Evolutionary conservation across 2,888 invertebrate species (phyloP).

Genomic region (Zele albiditarsus): DNA sequence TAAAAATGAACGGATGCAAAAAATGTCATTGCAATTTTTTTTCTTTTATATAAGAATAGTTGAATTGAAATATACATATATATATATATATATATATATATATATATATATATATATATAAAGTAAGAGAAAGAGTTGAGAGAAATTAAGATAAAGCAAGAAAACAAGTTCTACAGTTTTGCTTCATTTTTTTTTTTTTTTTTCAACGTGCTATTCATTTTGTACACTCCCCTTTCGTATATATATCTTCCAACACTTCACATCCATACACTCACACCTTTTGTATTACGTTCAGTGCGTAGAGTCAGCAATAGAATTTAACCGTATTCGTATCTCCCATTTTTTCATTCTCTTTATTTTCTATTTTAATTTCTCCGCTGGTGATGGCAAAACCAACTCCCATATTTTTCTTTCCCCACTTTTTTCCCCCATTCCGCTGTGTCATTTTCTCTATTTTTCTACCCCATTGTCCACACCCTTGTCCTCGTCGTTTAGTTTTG

Average conservation of each 20-base stretch:
- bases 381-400: not conserved
- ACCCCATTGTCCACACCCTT: slow-evolving; percentile 31
- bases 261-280: not conserved
- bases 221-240: not conserved
- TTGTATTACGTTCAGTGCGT: slow-evolving; percentile 18
- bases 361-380: not conserved
- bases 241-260: not conserved
- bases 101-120: not conserved
- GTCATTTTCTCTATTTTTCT: slow-evolving; percentile 17
- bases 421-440: not conserved
- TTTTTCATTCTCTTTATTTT: slow-evolving; percentile 21
- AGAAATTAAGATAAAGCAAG: slow-evolving; percentile 11
- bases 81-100: not conserved
- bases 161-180: not conserved
- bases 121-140: not conserved
- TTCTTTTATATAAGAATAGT: not conserved
- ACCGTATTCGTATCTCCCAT: slow-evolving; percentile 26
- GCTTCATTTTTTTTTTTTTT: not conserved
- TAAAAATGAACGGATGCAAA: not conserved
- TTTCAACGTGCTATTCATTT: not conserved
- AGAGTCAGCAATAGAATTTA: slow-evolving; percentile 33
- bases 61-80: not conserved
- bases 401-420: slow-evolving; percentile 15
- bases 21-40: not conserved
- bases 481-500: slow-evolving; percentile 27